These are phyloP conservation scores for Ptychobarbus kaznakovi DNA, from an alignment of 2,797 vertebrate species.

Conservation along the genomic window DNA sequence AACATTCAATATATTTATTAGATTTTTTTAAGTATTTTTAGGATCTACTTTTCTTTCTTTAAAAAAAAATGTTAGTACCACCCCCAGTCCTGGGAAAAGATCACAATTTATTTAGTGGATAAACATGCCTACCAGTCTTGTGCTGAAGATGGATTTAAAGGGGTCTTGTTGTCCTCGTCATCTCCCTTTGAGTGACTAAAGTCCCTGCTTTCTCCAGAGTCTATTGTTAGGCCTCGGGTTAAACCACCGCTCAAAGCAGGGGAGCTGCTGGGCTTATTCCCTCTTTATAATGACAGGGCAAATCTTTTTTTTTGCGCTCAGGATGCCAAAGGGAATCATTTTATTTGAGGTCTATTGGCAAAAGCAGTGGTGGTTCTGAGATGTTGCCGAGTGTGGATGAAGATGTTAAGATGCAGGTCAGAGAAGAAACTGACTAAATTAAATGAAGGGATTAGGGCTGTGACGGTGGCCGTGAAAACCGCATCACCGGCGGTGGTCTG, in stretches of 20 bases:
- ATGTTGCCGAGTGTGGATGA: conserved; percentile 43
- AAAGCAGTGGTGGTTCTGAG: conserved; percentile 56
- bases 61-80: not conserved
- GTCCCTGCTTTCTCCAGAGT: conserved; percentile 60
- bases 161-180: conserved; percentile 62
- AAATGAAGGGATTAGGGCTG: not conserved
- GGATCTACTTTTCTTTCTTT: not conserved
- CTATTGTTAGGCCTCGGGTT: conserved; percentile 62
- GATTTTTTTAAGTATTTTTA: not conserved
- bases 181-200: conserved; percentile 57
- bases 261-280: conserved; percentile 58
- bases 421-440: not conserved
- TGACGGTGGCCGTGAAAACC: too few species aligned
- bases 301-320: conserved; percentile 53
- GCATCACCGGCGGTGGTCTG: too few species aligned
- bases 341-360: conserved; percentile 62
- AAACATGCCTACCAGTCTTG: conserved; percentile 52
- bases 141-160: conserved; percentile 32
- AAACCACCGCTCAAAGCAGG: conserved; percentile 51
- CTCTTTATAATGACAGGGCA: conserved; percentile 62
- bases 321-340: conserved; percentile 54
- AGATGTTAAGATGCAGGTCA: conserved; percentile 23
- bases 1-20: not conserved
- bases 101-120: conserved; percentile 64
- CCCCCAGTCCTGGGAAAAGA: conserved; percentile 65